Percentiles rank a stretch among this genome's conserved stretches.
Evolutionary conservation across 2,113 vertebrate genomes (phyloP).

Genomic region (Chascanopsetta lugubris): DNA sequence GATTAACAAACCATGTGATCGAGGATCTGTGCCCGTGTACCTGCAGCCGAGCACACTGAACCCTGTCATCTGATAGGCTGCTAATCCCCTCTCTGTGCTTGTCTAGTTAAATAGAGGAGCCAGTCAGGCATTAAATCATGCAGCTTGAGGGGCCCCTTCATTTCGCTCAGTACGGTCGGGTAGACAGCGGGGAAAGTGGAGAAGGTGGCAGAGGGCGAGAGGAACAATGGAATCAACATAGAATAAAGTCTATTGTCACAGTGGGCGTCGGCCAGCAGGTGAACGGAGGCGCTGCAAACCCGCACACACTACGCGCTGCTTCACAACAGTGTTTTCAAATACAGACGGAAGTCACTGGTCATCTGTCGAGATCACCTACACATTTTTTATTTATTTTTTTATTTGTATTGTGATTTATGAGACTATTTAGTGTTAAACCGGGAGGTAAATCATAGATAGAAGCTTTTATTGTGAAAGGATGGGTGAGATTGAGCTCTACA

Average conservation of each 20-base stretch:
- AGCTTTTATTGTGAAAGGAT: no score
- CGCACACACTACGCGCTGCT: no score
- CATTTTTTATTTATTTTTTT: no score
- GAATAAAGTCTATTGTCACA: slow-evolving; percentile 9
- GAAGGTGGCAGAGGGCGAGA: neutral
- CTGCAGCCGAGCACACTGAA: slow-evolving; percentile 55
- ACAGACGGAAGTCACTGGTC: no score
- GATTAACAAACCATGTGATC: slow-evolving; percentile 42
- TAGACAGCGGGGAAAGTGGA: slow-evolving; percentile 14
- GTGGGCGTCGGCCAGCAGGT: no score
- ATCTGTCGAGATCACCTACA: no score
- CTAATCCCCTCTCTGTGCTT: slow-evolving; percentile 73
- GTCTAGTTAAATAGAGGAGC: slow-evolving; percentile 66
- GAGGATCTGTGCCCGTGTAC: slow-evolving; percentile 44
- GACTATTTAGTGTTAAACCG: no score
- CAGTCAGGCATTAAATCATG: slow-evolving; percentile 72
- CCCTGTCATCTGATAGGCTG: slow-evolving; percentile 71
- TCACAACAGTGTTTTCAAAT: no score
- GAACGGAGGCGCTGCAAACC: no score
- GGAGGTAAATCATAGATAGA: no score
- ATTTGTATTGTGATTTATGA: no score
- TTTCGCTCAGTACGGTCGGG: slow-evolving; percentile 23
- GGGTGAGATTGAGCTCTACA: no score
- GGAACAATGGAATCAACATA: slow-evolving; percentile 24
- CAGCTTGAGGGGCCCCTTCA: slow-evolving; percentile 43